These are phyloP conservation scores for Chelonus formosanus DNA, from an alignment of 2,888 invertebrate genomes.

Conservation along the genomic window DNA sequence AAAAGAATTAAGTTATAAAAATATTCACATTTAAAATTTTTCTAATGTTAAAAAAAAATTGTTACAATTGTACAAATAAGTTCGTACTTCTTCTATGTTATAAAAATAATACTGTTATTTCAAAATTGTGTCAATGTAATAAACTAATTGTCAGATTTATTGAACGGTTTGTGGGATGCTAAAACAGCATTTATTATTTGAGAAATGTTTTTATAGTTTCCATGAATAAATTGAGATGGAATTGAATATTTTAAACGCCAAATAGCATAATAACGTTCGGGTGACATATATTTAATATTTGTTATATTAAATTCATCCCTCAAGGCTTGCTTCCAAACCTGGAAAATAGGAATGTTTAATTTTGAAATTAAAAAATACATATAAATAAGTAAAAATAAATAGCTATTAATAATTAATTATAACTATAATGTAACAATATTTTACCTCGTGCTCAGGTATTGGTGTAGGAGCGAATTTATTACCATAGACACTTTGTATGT, in stretches of 20 bases:
- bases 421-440: constrained; percentile 8
- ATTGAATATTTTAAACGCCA: constrained; percentile 61
- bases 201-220: constrained; percentile 12
- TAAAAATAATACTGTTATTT: no score
- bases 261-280: constrained; percentile 66
- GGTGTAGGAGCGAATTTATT: constrained; percentile 60
- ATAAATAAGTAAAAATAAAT: constrained; percentile 7
- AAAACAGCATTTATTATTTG: not conserved
- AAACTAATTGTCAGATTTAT: no score
- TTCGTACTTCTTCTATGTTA: no score
- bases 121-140: no score
- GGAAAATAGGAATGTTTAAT: constrained; percentile 35
- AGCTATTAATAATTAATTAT: constrained; percentile 1
- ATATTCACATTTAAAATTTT: no score
- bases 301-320: constrained; percentile 62
- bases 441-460: constrained; percentile 64
- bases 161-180: no score
- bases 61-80: no score
- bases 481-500: constrained; percentile 61
- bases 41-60: no score
- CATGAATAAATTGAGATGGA: constrained; percentile 16
- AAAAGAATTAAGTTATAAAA: no score
- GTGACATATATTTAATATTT: constrained; percentile 57
- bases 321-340: constrained; percentile 67
- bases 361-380: constrained; percentile 4